Evolutionary conservation across 2,888 invertebrate genomes (phyloP).

Genomic region (Nomada lathburiana): DNA sequence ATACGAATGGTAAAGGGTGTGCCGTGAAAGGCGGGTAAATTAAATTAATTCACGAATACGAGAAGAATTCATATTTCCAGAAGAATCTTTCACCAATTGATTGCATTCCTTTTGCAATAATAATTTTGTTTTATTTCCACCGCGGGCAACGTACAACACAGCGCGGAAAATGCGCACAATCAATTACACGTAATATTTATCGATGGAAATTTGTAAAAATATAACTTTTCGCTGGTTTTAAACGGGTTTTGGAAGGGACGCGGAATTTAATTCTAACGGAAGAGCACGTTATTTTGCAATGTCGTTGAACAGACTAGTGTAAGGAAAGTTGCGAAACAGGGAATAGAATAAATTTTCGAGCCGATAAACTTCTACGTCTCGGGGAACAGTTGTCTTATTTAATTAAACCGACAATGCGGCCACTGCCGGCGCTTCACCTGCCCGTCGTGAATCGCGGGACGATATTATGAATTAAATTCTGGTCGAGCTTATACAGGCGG

Average conservation of each 20-base stretch:
- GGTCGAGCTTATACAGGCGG: slow-evolving; percentile 46
- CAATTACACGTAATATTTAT: not conserved
- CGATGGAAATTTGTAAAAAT: not conserved
- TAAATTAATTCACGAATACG: not conserved
- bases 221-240: not conserved
- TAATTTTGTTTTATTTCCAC: not conserved
- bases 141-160: too few species aligned
- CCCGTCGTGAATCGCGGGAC: slow-evolving; percentile 53
- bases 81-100: not conserved
- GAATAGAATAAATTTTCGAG: slow-evolving; percentile 34
- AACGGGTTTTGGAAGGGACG: not conserved
- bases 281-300: not conserved
- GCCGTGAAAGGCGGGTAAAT: not conserved
- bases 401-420: slow-evolving; percentile 69
- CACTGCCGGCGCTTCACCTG: slow-evolving; percentile 44
- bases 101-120: not conserved
- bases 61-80: not conserved
- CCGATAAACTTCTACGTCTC: slow-evolving; percentile 51
- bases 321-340: not conserved
- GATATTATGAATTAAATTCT: slow-evolving; percentile 72
- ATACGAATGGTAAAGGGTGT: not conserved
- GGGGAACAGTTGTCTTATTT: slow-evolving; percentile 71
- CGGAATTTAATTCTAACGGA: slow-evolving; percentile 1
- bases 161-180: too few species aligned
- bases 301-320: not conserved